phyloP scores from a whole-genome alignment of 2,888 invertebrate genomes.

The Pseudanteris insignis region DNA sequence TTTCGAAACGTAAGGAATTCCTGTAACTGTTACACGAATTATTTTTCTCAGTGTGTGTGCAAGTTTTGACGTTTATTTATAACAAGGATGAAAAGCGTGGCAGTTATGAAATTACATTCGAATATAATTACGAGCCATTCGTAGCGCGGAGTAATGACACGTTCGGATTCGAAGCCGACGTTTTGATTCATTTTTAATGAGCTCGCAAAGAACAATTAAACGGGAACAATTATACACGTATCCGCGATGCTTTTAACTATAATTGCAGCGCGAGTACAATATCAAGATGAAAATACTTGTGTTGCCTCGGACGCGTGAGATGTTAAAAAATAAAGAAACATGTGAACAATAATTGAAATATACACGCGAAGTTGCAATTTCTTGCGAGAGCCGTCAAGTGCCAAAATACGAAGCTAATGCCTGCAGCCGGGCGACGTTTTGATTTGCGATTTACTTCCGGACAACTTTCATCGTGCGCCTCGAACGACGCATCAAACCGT shows the following conservation, averaged over 20 bases:
- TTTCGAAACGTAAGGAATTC: too few species aligned
- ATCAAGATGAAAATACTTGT: conserved; percentile 41
- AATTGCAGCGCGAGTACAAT: conserved; percentile 27
- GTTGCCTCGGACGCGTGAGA: too few species aligned
- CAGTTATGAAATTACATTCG: conserved; percentile 18
- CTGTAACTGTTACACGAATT: too few species aligned
- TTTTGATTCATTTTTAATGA: conserved; percentile 45
- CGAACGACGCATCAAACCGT: too few species aligned
- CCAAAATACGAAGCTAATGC: too few species aligned
- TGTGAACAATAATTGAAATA: conserved; percentile 29
- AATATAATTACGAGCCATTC: conserved; percentile 19
- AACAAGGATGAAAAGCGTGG: conserved; percentile 15
- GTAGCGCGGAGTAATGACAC: conserved; percentile 27
- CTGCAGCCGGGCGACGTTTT: conserved; percentile 3
- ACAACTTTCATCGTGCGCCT: conserved; percentile 16
- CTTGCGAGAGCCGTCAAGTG: conserved; percentile 8
- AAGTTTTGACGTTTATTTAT: conserved; percentile 2
- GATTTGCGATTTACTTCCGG: conserved; percentile 8
- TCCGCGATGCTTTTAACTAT: conserved; percentile 29
- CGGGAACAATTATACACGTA: conserved; percentile 33
- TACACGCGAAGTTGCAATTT: conserved; percentile 42
- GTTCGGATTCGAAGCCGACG: conserved; percentile 24
- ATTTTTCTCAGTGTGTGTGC: too few species aligned
- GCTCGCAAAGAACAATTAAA: conserved; percentile 39
- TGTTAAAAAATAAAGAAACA: too few species aligned